Percentiles rank a stretch among this genome's conserved stretches.
Conservation (phyloP, 1,140 invertebrate genomes). For the Drosophila suzukii region DNA sequence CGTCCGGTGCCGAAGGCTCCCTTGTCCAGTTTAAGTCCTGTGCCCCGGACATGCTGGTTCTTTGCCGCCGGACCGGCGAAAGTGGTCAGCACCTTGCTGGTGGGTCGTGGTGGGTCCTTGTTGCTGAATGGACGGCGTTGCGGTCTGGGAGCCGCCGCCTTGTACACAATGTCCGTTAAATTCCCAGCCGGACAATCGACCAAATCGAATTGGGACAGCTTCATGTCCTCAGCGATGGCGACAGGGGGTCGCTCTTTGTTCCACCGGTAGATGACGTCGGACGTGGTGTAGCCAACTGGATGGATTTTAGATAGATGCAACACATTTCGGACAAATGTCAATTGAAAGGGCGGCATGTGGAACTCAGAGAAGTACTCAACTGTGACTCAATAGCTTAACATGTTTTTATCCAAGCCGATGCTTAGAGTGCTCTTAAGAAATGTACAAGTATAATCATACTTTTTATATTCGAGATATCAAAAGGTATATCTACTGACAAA, state of each 20-base stretch:
- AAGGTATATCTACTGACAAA: no score
- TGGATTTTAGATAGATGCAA: background rate
- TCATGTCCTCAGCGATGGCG: constrained; percentile 93
- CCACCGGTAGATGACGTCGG: constrained; percentile 94
- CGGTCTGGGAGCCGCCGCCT: constrained; percentile 69
- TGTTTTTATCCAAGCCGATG: background rate
- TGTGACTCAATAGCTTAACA: background rate
- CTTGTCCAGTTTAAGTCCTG: constrained; percentile 76
- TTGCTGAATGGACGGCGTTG: constrained; percentile 48
- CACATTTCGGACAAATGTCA: constrained; percentile 15
- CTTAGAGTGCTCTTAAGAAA: background rate
- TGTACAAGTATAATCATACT: background rate
- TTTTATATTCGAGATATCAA: background rate
- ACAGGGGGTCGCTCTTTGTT: constrained; percentile 89
- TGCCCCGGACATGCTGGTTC: constrained; percentile 81
- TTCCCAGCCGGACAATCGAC: constrained; percentile 91
- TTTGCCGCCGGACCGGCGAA: constrained; percentile 80
- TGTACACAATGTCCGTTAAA: constrained; percentile 86
- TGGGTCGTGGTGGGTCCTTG: constrained; percentile 59
- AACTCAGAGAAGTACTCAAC: background rate
- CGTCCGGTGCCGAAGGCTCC: constrained; percentile 70
- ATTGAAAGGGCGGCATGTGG: constrained; percentile 23
- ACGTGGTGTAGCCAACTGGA: constrained; percentile 92
- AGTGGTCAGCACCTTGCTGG: constrained; percentile 70
- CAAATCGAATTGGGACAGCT: constrained; percentile 93